phyloP scores from a whole-genome alignment of 1,140 invertebrate genomes.

The Drosophila truncata region DNA sequence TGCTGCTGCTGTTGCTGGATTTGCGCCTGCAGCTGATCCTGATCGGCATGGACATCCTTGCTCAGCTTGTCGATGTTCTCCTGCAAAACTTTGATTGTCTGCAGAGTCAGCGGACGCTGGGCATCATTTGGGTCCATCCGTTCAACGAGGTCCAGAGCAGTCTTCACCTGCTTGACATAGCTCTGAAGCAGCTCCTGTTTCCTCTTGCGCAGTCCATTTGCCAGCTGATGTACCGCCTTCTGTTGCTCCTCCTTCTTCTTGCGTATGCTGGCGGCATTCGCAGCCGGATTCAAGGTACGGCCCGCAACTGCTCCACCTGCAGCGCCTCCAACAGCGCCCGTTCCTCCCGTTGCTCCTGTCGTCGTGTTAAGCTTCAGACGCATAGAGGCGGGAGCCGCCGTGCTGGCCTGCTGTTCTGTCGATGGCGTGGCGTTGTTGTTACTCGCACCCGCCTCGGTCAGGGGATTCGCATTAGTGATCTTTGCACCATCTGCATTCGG shows the following conservation, averaged over 20 bases:
- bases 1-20: constrained; percentile 75
- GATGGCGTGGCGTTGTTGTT: constrained; percentile 31
- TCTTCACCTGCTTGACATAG: constrained; percentile 84
- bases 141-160: constrained; percentile 77
- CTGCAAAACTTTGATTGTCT: constrained; percentile 82
- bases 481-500: constrained; percentile 77
- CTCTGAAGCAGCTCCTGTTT: constrained; percentile 83
- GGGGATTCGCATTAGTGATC: constrained; percentile 56
- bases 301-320: constrained; percentile 9
- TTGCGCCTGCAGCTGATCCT: constrained; percentile 81
- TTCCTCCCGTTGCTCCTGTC: constrained; percentile 1
- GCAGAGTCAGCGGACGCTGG: constrained; percentile 68
- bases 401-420: constrained; percentile 56
- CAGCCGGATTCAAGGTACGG: constrained; percentile 44
- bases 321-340: constrained; percentile 5
- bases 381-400: constrained; percentile 75
- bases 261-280: constrained; percentile 68
- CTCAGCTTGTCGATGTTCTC: constrained; percentile 79
- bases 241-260: constrained; percentile 85
- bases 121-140: constrained; percentile 77
- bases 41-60: constrained; percentile 82
- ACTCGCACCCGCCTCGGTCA: constrained; percentile 32
- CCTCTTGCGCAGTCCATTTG: constrained; percentile 79
- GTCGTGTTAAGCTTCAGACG: constrained; percentile 66
- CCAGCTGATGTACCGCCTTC: constrained; percentile 82